Base-by-base conservation (phyloP, 1,140 invertebrate genomes). In the Ephestia elutella region DNA sequence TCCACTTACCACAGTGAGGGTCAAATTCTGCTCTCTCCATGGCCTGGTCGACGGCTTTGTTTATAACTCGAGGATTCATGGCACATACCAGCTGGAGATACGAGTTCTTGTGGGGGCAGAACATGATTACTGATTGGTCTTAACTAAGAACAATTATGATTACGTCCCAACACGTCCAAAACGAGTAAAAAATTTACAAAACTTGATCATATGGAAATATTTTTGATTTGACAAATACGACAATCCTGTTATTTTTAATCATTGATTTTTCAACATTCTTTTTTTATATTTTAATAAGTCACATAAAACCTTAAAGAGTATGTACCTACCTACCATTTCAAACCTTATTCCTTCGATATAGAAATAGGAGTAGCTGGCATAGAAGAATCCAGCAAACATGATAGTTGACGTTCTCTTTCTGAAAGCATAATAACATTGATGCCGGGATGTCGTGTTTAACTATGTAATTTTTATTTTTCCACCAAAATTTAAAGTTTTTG, bases 71-170 rank as follows among this genome's bases (percentile, higher is more conserved):
- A 0, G 86, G 83, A 50, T 86, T 80, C 54, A 86, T 67, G 1
- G 77, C 70, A 54, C 78, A 80, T 0, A 80, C 71, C 30, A 86
- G 59, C 60, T 88, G 86, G 4, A 88, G 58, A 54, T 84, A 88
- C 10, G 83, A 83, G 56, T 88, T 88, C 54, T 82, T 84, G 54
- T 86, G 63, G 0, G 82, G 70, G 51, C 79, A 73, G 67, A 85
- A 85, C 83, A 87, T 86, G 49, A 51, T 80, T 51, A 9, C 25
- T 44, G 38, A 44, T 44, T 44, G n/a, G 13, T 35, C 32, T 9
- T 35, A 35, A 35, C 32, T 35, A 35, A 25, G 21, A 1, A 35
- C 3, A 11, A 35, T 35, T 13, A 35, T 35, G 10, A n/a, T n/a
- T n/a, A n/a, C n/a, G n/a, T n/a, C n/a, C 4, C 15, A 44, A 3